phyloP scores from a whole-genome alignment of 2,888 invertebrate species.

The Mechanitis messenoides region DNA sequence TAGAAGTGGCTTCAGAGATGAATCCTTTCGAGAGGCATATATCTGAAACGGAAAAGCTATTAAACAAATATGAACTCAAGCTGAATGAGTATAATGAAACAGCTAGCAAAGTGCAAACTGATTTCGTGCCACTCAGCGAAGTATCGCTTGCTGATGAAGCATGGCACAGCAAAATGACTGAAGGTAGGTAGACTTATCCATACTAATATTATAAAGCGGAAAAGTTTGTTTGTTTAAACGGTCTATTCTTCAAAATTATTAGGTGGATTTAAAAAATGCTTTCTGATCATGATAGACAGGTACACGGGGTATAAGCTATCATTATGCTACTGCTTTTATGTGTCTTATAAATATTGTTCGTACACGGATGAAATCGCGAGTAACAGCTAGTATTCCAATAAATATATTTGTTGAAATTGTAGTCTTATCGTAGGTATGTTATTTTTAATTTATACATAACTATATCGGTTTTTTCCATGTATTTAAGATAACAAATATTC shows the following conservation, averaged over 20 bases:
- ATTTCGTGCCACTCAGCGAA: constrained; percentile 61
- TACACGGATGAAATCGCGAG: too few species aligned
- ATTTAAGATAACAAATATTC: too few species aligned
- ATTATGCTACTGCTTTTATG: too few species aligned
- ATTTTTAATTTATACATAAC: too few species aligned
- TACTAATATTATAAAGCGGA: too few species aligned
- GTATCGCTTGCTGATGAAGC: constrained; percentile 69
- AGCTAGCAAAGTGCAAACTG: constrained; percentile 47
- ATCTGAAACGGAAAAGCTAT: constrained; percentile 70
- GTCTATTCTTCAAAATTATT: too few species aligned
- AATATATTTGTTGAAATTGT: neutral
- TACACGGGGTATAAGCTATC: too few species aligned
- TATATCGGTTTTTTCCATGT: too few species aligned
- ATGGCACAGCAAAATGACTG: constrained; percentile 70
- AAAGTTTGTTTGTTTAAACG: too few species aligned
- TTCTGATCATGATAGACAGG: too few species aligned
- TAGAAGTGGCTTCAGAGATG: constrained; percentile 47
- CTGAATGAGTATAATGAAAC: constrained; percentile 69
- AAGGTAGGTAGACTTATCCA: constrained; percentile 42
- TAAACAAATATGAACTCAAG: constrained; percentile 76
- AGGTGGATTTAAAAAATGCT: too few species aligned
- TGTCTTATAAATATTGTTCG: too few species aligned
- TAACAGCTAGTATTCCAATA: neutral
- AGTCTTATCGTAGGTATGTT: constrained; percentile 4
- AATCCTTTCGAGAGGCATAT: constrained; percentile 64